A percentile compares a stretch with the other conserved stretches of the same genome.
phyloP scores from a whole-genome alignment of 2,113 vertebrate species.

The Campylomormyrus tamandua region DNA sequence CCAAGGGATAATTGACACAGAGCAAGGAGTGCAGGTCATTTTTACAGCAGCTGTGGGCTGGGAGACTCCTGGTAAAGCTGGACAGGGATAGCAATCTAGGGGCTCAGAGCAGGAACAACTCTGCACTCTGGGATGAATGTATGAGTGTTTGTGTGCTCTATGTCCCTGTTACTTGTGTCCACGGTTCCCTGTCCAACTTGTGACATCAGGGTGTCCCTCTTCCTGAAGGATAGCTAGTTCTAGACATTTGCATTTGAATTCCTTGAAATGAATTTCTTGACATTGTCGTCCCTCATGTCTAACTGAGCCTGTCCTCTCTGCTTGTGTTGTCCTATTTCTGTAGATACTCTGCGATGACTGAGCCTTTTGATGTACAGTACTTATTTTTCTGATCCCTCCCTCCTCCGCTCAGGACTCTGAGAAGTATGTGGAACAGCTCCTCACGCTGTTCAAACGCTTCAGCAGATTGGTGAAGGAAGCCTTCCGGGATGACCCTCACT shows the following conservation, averaged over 20 bases:
- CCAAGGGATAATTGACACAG: background rate
- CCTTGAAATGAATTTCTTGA: background rate
- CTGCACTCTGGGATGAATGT: background rate
- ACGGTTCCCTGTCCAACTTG: background rate
- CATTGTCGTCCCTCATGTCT: background rate
- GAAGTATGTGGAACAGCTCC: conserved; percentile 96
- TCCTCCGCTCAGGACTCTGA: conserved; percentile 45
- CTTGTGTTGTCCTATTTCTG: background rate
- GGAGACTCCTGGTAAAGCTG: background rate
- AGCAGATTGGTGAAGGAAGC: conserved; percentile 97
- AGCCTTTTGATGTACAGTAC: too few relatives aligned
- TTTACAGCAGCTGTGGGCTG: background rate
- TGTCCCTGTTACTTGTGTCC: background rate
- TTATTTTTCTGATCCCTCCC: background rate
- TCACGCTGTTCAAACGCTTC: conserved; percentile 96
- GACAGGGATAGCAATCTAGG: background rate
- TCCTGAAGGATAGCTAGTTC: background rate
- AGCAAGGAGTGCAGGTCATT: background rate
- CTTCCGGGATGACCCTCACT: conserved; percentile 95
- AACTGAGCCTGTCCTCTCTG: background rate
- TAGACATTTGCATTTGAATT: background rate
- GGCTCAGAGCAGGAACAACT: background rate
- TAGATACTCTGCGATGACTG: background rate
- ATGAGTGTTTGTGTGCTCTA: background rate
- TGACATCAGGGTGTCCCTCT: background rate